Percentiles rank a stretch among this genome's conserved stretches.
Conservation (phyloP, 2,113 vertebrate genomes). For the Paedocypris sp. region DNA sequence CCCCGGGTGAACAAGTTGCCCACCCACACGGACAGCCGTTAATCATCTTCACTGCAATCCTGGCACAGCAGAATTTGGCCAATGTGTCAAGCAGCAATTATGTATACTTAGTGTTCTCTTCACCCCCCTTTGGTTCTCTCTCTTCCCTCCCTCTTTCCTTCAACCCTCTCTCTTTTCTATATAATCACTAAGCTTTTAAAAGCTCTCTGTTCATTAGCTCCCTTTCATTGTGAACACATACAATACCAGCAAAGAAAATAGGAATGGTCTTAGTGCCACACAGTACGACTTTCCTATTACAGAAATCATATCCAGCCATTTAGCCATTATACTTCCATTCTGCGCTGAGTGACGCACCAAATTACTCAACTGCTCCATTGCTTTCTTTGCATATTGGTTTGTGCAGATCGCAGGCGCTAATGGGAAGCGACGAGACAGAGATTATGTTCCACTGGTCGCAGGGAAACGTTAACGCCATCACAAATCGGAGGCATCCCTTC, state of each 20-base stretch:
- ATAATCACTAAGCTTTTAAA: constrained; percentile 65
- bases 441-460: constrained; percentile 57
- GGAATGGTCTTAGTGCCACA: constrained; percentile 47
- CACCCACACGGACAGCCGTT: constrained; percentile 67
- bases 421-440: constrained; percentile 58
- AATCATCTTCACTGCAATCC: constrained; percentile 72
- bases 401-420: constrained; percentile 56
- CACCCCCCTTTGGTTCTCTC: constrained; percentile 29
- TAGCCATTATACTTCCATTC: constrained; percentile 54
- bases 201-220: constrained; percentile 57
- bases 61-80: constrained; percentile 73
- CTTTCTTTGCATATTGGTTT: constrained; percentile 57
- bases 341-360: constrained; percentile 53
- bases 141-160: constrained; percentile 22
- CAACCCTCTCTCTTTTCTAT: constrained; percentile 51
- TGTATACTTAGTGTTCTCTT: constrained; percentile 63
- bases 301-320: constrained; percentile 57
- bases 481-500: constrained; percentile 46
- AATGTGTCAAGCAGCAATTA: constrained; percentile 74
- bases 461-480: constrained; percentile 47
- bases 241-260: constrained; percentile 54
- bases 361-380: constrained; percentile 55
- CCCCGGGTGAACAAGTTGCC: constrained; percentile 56
- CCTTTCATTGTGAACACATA: constrained; percentile 53
- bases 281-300: constrained; percentile 56